phyloP scores from a whole-genome alignment of 2,888 invertebrate genomes.

The Melinaea marsaeus region DNA sequence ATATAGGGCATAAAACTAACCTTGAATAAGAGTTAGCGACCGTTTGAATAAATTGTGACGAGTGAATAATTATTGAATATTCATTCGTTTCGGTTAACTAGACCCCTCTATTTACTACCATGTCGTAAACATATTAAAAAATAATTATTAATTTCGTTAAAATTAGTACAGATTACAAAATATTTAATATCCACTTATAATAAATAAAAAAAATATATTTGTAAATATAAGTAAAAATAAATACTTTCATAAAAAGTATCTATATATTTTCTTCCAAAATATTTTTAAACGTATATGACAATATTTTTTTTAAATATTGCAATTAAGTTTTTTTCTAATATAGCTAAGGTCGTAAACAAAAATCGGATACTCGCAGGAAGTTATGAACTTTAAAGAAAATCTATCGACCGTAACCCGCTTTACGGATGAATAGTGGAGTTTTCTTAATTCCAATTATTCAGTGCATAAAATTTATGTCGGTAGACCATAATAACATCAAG shows the following conservation, averaged over 20 bases:
- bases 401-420: slow-evolving; percentile 51
- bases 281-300: too few relatives aligned
- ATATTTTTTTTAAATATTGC: neutral
- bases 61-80: slow-evolving; percentile 64
- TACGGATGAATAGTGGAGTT: slow-evolving; percentile 54
- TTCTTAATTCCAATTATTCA: slow-evolving; percentile 45
- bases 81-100: slow-evolving; percentile 63
- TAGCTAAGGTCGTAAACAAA: slow-evolving; percentile 47
- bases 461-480: slow-evolving; percentile 28
- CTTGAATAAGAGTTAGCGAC: slow-evolving; percentile 63
- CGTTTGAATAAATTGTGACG: slow-evolving; percentile 63
- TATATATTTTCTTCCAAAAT: too few relatives aligned
- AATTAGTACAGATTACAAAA: too few relatives aligned
- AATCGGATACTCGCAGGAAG: slow-evolving; percentile 45
- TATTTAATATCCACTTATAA: too few relatives aligned
- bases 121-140: slow-evolving; percentile 3
- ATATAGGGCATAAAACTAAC: slow-evolving; percentile 57
- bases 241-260: too few relatives aligned
- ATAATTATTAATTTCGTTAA: neutral
- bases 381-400: slow-evolving; percentile 57
- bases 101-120: slow-evolving; percentile 40
- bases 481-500: slow-evolving; percentile 16
- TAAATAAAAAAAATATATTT: too few relatives aligned
- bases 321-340: slow-evolving; percentile 11
- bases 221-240: too few relatives aligned